Base-by-base conservation (phyloP, 2,888 invertebrate species). In the Microplitis deprimator region DNA sequence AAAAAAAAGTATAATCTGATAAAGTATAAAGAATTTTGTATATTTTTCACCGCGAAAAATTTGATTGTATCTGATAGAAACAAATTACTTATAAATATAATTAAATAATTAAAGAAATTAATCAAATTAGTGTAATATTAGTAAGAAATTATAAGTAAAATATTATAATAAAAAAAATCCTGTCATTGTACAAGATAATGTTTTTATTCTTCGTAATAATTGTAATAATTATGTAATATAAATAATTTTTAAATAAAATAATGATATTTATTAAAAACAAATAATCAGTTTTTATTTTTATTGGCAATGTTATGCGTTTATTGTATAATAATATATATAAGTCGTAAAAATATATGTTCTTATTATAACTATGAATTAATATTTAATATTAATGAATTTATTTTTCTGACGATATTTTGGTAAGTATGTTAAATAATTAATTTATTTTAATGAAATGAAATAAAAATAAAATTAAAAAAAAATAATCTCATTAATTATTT, bases 171-270 rank as follows among this genome's bases (percentile, higher is more conserved):
- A 50, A 5, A 2, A 50, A 50, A 50, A 50, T 50, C 50, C 50
- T 50, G 50, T 50, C 50, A 50, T 13, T 50, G 50, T 50, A 50
- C 13, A 50, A 50, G 50, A 50, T 50, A 50, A 50, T 29, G 4
- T 29, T 29, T 29, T 29, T 29, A 29, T 29, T 29, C 4, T 29
- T 29, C 10, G 64, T 16, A 72, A 40, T 73, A 41, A 73, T 73
- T 13, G 39, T 73, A 20, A 20, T 20, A 29, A 29, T 4, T 50
- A 10, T 7, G 50, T 10, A 67, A 67, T 5, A 67, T 29, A 29
- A 29, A 29, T 29, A 29, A 29, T 29, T 29, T 29, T 29, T 29
- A 4, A 29, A 29, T 29, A 68, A 39, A 40, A 39, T 13, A 68
- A 67, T 64, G 17, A 20, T 29, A 29, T 64, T 64, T 16, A 17